These are phyloP conservation scores for Agonopterix subpropinquella DNA, from an alignment of 2,888 invertebrate species.

Conservation along the genomic window DNA sequence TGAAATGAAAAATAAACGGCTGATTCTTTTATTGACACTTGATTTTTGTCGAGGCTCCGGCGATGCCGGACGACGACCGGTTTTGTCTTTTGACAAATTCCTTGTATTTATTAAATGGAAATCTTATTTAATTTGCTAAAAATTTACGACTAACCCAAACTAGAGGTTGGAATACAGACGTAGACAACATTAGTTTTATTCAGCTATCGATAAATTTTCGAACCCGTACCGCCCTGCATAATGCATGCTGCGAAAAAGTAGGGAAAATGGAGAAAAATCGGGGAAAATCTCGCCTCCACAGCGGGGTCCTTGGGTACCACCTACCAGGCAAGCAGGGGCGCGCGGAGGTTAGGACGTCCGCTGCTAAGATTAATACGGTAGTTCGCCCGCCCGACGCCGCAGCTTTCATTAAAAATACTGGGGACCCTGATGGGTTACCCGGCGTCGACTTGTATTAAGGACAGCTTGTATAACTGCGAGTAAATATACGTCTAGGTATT, in stretches of 20 bases:
- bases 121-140: not conserved
- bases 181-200: constrained; percentile 48
- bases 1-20: constrained; percentile 58
- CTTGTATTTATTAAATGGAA: not conserved
- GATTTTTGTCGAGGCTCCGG: constrained; percentile 19
- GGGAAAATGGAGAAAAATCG: constrained; percentile 55
- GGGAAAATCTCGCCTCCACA: constrained; percentile 51
- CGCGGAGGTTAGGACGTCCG: constrained; percentile 44
- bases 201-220: constrained; percentile 59
- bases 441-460: constrained; percentile 26
- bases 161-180: not conserved
- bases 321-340: constrained; percentile 63
- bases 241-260: constrained; percentile 59
- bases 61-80: not conserved
- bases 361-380: constrained; percentile 70
- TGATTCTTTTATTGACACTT: constrained; percentile 48
- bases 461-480: constrained; percentile 5
- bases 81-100: not conserved
- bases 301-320: constrained; percentile 55
- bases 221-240: constrained; percentile 53
- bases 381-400: constrained; percentile 57
- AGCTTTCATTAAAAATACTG: constrained; percentile 66
- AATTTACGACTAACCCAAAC: not conserved
- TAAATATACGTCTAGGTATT: too few relatives aligned
- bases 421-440: constrained; percentile 45